phyloP scores from a whole-genome alignment of 2,888 invertebrate species.

The Drosophila demipolita region DNA sequence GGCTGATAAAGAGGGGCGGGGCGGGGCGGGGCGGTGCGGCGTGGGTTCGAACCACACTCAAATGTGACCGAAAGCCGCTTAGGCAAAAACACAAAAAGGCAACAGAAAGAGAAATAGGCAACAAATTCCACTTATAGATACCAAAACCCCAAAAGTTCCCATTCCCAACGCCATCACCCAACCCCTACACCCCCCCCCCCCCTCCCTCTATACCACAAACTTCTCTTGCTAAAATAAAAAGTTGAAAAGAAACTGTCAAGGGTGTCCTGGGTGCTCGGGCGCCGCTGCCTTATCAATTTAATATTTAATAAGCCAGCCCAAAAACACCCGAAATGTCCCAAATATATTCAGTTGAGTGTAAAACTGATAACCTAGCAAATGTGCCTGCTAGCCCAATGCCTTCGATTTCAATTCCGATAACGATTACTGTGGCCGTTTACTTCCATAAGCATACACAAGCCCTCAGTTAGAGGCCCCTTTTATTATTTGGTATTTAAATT shows the following conservation, averaged over 20 bases:
- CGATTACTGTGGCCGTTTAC: constrained; percentile 44
- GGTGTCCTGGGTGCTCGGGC: background rate
- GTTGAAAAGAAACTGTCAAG: constrained; percentile 22
- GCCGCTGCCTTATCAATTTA: constrained; percentile 68
- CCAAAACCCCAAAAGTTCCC: constrained; percentile 6
- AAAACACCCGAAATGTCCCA: constrained; percentile 22
- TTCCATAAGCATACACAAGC: constrained; percentile 37
- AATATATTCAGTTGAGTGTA: constrained; percentile 78
- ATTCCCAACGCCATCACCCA: background rate
- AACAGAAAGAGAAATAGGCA: constrained; percentile 32
- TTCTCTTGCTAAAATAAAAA: background rate
- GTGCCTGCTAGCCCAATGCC: background rate
- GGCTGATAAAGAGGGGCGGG: background rate
- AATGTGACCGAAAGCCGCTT: constrained; percentile 59
- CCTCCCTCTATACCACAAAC: background rate
- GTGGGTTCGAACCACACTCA: constrained; percentile 9
- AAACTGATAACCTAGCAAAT: constrained; percentile 69
- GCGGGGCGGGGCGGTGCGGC: background rate
- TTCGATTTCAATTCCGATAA: constrained; percentile 38
- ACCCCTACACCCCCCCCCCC: background rate
- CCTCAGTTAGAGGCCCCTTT: constrained; percentile 7
- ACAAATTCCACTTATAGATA: constrained; percentile 35
- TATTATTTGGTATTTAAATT: constrained; percentile 20
- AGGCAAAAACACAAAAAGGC: constrained; percentile 30
- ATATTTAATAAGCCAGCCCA: constrained; percentile 73